phyloP scores from a whole-genome alignment of 2,113 vertebrate genomes.

The Pholis gunnellus region DNA sequence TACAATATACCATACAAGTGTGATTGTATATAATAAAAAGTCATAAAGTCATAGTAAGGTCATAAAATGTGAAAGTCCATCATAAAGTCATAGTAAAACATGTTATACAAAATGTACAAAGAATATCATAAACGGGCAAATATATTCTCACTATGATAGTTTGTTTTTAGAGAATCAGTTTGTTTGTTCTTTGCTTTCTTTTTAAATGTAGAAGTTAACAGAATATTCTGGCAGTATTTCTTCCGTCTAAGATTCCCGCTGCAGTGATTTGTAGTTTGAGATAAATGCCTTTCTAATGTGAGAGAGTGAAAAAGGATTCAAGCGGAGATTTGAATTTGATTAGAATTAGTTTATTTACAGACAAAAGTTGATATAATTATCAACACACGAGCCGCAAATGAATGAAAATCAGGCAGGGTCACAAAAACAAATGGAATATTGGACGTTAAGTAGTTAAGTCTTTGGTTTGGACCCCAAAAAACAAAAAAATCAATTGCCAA shows the following conservation, averaged over 20 bases:
- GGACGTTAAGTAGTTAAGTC: slow-evolving; percentile 22
- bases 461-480: slow-evolving; percentile 44
- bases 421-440: slow-evolving; percentile 27
- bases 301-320: neutral
- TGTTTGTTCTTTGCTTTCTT: too few relatives aligned
- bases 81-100: too few relatives aligned
- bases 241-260: neutral
- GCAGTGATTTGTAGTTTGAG: neutral
- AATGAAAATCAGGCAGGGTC: slow-evolving; percentile 42
- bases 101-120: too few relatives aligned
- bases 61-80: too few relatives aligned
- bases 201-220: neutral
- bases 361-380: slow-evolving; percentile 41
- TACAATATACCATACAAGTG: too few relatives aligned
- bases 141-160: neutral
- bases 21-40: too few relatives aligned
- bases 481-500: slow-evolving; percentile 18
- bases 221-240: neutral
- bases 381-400: slow-evolving; percentile 18
- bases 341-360: slow-evolving; percentile 69
- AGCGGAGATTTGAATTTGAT: slow-evolving; percentile 29
- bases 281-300: neutral
- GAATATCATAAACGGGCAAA: too few relatives aligned
- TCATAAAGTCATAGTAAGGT: too few relatives aligned
- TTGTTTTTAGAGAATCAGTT: too few relatives aligned